These are phyloP conservation scores for Tubulanus polymorphus DNA, from an alignment of 2,888 invertebrate species.

Conservation along the genomic window DNA sequence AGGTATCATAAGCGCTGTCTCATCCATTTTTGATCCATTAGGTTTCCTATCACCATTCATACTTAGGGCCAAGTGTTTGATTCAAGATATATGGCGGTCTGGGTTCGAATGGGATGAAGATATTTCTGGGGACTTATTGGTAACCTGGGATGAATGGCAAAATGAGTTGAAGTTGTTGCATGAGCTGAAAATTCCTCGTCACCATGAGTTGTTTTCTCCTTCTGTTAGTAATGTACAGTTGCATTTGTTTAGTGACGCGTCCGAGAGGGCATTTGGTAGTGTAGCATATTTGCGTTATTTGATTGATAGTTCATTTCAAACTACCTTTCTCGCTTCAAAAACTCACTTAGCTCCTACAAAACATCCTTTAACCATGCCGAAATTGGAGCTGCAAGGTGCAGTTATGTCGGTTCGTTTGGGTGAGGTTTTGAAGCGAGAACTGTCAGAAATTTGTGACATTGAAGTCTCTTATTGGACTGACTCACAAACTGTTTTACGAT, in stretches of 20 bases:
- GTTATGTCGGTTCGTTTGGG: background rate
- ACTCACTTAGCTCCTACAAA: background rate
- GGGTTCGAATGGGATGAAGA: slow-evolving; percentile 1
- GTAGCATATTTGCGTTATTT: slow-evolving; percentile 4
- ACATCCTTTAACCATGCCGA: background rate
- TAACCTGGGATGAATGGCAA: background rate
- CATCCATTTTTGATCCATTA: slow-evolving; percentile 6
- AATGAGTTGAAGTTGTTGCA: background rate
- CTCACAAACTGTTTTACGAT: background rate
- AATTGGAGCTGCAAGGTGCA: background rate
- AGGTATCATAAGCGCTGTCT: background rate
- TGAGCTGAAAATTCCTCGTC: background rate
- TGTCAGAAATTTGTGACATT: background rate
- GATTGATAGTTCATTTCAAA: no score
- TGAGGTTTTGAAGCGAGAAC: background rate
- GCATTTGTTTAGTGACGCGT: slow-evolving; percentile 4
- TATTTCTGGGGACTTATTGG: background rate
- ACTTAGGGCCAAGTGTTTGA: background rate
- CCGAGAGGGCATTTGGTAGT: slow-evolving; percentile 2
- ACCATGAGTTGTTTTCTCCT: background rate
- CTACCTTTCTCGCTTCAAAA: background rate
- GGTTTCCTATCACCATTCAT: background rate
- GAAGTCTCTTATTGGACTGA: background rate
- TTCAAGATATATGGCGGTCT: background rate
- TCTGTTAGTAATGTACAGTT: background rate